A percentile compares a stretch with the other conserved stretches of the same genome.
Evolutionary conservation across 2,113 vertebrate species (phyloP).

Genomic region (Canis aureus): DNA sequence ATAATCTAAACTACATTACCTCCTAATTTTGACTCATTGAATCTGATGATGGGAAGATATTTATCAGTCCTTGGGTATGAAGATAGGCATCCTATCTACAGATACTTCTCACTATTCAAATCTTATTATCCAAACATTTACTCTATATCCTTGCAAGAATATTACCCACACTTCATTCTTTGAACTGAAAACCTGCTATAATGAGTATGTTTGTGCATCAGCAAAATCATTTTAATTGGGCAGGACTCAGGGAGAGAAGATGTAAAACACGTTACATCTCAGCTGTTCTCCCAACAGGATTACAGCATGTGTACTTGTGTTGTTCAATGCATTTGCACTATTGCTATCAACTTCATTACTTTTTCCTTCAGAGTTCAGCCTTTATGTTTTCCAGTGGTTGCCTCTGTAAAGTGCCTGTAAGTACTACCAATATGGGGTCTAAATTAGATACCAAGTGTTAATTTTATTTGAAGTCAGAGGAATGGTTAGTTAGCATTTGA

Average conservation of each 20-base stretch:
- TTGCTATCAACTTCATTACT: neutral
- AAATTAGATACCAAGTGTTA: slow-evolving; percentile 50
- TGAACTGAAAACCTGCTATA: neutral
- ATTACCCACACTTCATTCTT: slow-evolving; percentile 10
- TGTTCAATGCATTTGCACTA: neutral
- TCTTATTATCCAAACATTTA: slow-evolving; percentile 32
- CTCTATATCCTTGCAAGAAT: neutral
- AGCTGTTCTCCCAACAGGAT: neutral
- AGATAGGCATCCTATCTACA: neutral
- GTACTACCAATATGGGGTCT: neutral
- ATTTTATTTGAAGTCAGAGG: slow-evolving; percentile 66
- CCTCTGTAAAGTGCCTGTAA: neutral
- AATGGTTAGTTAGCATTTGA: slow-evolving; percentile 71
- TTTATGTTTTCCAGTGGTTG: slow-evolving; percentile 37
- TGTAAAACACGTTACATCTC: neutral
- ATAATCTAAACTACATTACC: neutral
- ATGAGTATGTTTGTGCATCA: neutral
- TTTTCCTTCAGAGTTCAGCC: neutral
- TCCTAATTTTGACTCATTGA: neutral
- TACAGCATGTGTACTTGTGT: neutral
- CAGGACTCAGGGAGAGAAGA: neutral
- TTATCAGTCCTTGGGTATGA: neutral
- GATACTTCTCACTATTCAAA: neutral
- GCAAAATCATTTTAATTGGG: slow-evolving; percentile 37
- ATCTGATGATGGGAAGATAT: neutral